These are phyloP conservation scores for Gymnodraco acuticeps DNA, from an alignment of 2,797 vertebrate species.

Conservation along the genomic window DNA sequence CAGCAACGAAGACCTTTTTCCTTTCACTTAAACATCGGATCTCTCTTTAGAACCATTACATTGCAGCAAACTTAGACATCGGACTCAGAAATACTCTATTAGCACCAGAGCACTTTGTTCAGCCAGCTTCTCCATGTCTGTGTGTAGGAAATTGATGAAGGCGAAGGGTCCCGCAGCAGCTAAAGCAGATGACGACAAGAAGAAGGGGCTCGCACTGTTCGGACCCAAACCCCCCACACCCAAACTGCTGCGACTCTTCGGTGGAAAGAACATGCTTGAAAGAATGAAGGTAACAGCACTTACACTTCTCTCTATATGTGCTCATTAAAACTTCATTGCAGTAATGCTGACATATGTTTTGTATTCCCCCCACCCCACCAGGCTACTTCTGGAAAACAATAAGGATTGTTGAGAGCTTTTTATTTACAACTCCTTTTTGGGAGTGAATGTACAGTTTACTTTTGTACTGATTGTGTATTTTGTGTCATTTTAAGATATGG, in stretches of 20 bases:
- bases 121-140: background rate
- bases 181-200: constrained; percentile 76
- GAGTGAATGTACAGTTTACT: constrained; percentile 56
- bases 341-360: background rate
- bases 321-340: background rate
- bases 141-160: constrained; percentile 82
- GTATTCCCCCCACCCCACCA: constrained; percentile 16
- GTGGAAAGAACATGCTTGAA: constrained; percentile 21
- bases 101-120: background rate
- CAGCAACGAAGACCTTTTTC: no score
- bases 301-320: background rate
- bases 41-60: no score
- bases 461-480: constrained; percentile 33
- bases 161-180: constrained; percentile 81
- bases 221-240: constrained; percentile 79
- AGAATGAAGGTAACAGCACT: constrained; percentile 62
- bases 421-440: constrained; percentile 63
- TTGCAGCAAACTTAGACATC: background rate
- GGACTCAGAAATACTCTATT: no score
- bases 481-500: background rate
- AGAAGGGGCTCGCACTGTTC: constrained; percentile 82
- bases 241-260: constrained; percentile 79
- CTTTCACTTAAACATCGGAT: no score
- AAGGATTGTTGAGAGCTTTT: background rate
- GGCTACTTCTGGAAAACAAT: background rate